Evolutionary conservation across 1,140 invertebrate species (phyloP).

Genomic region (Melitaea cinxia): DNA sequence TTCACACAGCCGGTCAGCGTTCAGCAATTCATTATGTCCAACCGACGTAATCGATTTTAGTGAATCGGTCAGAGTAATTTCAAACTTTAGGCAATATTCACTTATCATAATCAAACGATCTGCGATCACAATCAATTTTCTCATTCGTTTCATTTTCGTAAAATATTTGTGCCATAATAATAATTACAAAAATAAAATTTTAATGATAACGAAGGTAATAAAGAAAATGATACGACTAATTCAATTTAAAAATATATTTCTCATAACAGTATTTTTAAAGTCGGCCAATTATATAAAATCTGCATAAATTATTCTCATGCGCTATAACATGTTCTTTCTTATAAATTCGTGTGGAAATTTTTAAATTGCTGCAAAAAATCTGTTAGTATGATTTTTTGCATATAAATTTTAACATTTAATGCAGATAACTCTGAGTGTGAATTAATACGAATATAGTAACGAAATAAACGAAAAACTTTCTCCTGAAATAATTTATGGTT

Average conservation of each 20-base stretch:
- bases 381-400: neutral
- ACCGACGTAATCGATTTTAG: slow-evolving; percentile 30
- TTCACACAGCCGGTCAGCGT: slow-evolving; percentile 1
- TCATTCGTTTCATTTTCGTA: too few relatives aligned
- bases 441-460: neutral
- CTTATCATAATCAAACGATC: neutral
- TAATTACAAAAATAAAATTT: neutral
- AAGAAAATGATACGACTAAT: neutral
- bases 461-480: neutral
- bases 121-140: too few relatives aligned
- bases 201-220: neutral
- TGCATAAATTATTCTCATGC: slow-evolving; percentile 19
- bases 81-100: slow-evolving; percentile 3
- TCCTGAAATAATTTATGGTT: neutral
- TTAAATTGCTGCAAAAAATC: slow-evolving; percentile 15
- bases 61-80: slow-evolving; percentile 16
- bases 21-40: slow-evolving; percentile 32
- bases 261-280: slow-evolving; percentile 16
- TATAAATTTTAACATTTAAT: slow-evolving; percentile 14
- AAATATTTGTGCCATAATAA: neutral
- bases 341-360: slow-evolving; percentile 15
- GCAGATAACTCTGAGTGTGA: neutral
- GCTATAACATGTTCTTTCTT: slow-evolving; percentile 12
- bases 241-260: slow-evolving; percentile 5
- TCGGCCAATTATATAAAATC: slow-evolving; percentile 24